Percentiles rank a stretch among this genome's conserved stretches.
Evolutionary conservation across 1,140 invertebrate species (phyloP).

Genomic region (Globodera ellingtonae): DNA sequence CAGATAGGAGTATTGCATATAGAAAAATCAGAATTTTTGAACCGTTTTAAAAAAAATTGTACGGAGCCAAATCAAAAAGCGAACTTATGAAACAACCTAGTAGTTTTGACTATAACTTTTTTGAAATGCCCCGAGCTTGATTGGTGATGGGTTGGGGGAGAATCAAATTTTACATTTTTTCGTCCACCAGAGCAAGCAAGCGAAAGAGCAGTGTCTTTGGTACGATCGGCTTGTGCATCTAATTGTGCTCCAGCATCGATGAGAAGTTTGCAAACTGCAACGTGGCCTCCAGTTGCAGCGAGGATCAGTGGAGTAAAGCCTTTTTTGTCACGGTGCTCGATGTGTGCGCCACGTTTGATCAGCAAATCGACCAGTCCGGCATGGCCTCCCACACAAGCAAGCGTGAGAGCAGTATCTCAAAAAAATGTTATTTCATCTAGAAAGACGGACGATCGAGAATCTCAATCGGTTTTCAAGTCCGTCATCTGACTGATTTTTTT

Average conservation of each 20-base stretch:
- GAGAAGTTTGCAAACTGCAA: slow-evolving; percentile 88
- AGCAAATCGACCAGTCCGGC: slow-evolving; percentile 75
- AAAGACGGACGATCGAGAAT: not conserved
- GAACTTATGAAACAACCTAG: too few relatives aligned
- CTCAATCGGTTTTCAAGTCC: too few relatives aligned
- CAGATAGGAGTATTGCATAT: too few relatives aligned
- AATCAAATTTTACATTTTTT: slow-evolving; percentile 73
- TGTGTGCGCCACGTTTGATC: slow-evolving; percentile 90
- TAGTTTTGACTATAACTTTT: too few relatives aligned
- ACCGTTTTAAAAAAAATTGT: too few relatives aligned
- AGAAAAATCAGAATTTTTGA: too few relatives aligned
- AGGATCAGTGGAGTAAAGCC: slow-evolving; percentile 96
- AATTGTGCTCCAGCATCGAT: slow-evolving; percentile 89
- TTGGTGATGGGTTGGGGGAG: not conserved
- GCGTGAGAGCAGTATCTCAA: slow-evolving; percentile 90
- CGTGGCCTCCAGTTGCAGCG: slow-evolving; percentile 93
- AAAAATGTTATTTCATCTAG: not conserved
- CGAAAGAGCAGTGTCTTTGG: slow-evolving; percentile 96
- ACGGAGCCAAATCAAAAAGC: too few relatives aligned
- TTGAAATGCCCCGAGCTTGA: too few relatives aligned
- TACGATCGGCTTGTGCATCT: slow-evolving; percentile 95
- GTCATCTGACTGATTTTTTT: not conserved
- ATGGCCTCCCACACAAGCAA: slow-evolving; percentile 95
- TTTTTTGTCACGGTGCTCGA: slow-evolving; percentile 96
- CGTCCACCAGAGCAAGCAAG: slow-evolving; percentile 94